Evolutionary conservation across 1,140 invertebrate species (phyloP).

Genomic region (Glomeris maerens): DNA sequence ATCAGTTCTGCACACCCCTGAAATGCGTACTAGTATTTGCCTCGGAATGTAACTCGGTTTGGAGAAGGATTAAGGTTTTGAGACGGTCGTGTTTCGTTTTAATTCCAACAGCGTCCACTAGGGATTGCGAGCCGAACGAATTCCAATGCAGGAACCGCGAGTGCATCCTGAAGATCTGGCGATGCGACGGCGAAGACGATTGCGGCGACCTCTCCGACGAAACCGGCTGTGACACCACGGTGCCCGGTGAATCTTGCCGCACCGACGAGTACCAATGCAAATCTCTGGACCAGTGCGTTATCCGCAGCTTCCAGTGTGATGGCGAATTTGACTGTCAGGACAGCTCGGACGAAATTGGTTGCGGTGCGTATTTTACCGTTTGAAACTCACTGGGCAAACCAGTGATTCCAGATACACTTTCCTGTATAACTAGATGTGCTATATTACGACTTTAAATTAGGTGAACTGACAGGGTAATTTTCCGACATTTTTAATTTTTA

Average conservation of each 20-base stretch:
- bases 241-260: slow-evolving; percentile 49
- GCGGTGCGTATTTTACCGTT: slow-evolving; percentile 51
- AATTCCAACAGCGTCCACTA: too few species aligned
- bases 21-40: too few species aligned
- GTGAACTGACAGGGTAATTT: slow-evolving; percentile 1
- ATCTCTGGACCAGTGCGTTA: slow-evolving; percentile 70
- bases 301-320: slow-evolving; percentile 87
- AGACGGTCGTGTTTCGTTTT: not conserved
- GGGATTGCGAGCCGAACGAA: slow-evolving; percentile 83
- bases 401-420: too few species aligned
- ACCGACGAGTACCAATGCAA: slow-evolving; percentile 69
- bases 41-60: not conserved
- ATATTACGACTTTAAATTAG: slow-evolving; percentile 1
- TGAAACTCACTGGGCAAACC: too few species aligned
- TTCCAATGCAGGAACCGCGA: slow-evolving; percentile 71
- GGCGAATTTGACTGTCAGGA: slow-evolving; percentile 71
- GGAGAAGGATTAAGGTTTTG: slow-evolving; percentile 6
- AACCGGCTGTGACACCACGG: slow-evolving; percentile 37
- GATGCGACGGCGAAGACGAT: slow-evolving; percentile 82
- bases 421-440: too few species aligned
- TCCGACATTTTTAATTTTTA: slow-evolving; percentile 9
- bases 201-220: slow-evolving; percentile 83
- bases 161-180: slow-evolving; percentile 83
- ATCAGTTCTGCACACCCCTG: too few species aligned
- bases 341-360: slow-evolving; percentile 79